Evolutionary conservation across 1,140 invertebrate genomes (phyloP).

Genomic region (Drosophila melanogaster): DNA sequence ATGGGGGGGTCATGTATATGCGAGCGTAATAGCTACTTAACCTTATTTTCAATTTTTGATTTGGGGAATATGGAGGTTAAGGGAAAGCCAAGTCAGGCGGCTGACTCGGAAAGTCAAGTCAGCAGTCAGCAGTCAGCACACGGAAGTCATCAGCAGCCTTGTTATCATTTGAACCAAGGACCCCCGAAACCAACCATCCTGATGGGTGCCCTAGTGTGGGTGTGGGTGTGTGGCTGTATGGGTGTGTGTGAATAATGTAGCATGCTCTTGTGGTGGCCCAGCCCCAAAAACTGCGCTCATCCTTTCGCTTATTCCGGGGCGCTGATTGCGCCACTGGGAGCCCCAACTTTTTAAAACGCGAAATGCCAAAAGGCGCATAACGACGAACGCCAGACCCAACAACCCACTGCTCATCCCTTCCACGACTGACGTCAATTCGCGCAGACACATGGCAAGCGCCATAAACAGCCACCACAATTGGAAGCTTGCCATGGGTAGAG

Average conservation of each 20-base stretch:
- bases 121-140: conserved; percentile 49
- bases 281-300: conserved; percentile 57
- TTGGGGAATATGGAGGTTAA: conserved; percentile 43
- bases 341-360: conserved; percentile 71
- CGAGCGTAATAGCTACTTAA: conserved; percentile 75
- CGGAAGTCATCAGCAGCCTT: conserved; percentile 80
- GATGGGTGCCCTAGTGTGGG: conserved; percentile 11
- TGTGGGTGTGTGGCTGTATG: conserved; percentile 30
- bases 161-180: conserved; percentile 61
- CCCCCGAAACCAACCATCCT: neutral
- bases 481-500: conserved; percentile 70
- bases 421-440: conserved; percentile 69
- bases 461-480: conserved; percentile 81
- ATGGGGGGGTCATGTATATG: conserved; percentile 31
- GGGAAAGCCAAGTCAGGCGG: conserved; percentile 38
- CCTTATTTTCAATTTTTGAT: conserved; percentile 83
- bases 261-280: conserved; percentile 65
- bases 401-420: neutral
- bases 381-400: conserved; percentile 12
- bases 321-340: conserved; percentile 79
- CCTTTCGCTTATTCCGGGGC: conserved; percentile 54
- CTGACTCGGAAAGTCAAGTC: conserved; percentile 46
- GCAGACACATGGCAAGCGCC: conserved; percentile 78
- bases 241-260: conserved; percentile 69
- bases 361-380: conserved; percentile 58